Percentiles rank a stretch among this genome's conserved stretches.
Conservation (phyloP, 2,797 vertebrate species). For the Darevskia mixta region DNA sequence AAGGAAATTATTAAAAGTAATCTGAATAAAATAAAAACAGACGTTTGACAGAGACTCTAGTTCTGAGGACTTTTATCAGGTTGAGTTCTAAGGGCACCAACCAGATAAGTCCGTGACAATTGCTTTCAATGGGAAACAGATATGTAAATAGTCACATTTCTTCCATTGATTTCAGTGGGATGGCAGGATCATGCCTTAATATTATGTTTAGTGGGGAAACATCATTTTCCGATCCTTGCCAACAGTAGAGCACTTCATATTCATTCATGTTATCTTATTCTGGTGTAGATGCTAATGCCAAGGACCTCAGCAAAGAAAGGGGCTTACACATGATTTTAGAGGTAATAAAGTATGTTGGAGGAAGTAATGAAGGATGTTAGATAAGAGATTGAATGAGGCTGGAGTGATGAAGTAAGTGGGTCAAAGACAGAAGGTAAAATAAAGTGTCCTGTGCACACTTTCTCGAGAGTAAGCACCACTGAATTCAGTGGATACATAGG, state of each 20-base stretch:
- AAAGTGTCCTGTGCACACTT: background rate
- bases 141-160: background rate
- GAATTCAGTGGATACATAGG: background rate
- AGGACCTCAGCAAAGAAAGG: background rate
- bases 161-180: background rate
- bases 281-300: rapidly evolving
- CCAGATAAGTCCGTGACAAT: background rate
- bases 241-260: background rate
- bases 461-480: background rate
- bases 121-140: background rate
- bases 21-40: background rate
- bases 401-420: conserved; percentile 8
- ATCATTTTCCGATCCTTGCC: background rate
- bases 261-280: background rate
- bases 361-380: conserved; percentile 52
- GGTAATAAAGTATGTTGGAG: conserved; percentile 67
- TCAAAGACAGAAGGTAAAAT: conserved; percentile 28
- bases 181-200: background rate
- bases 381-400: conserved; percentile 5
- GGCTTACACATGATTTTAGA: rapidly evolving
- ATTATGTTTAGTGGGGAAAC: background rate
- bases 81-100: background rate
- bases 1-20: background rate
- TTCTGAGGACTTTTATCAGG: background rate
- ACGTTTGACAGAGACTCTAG: background rate